A percentile compares a stretch with the other conserved stretches of the same genome.
Conservation (phyloP, 2,113 vertebrate species). For the Periophthalmus modestus region DNA sequence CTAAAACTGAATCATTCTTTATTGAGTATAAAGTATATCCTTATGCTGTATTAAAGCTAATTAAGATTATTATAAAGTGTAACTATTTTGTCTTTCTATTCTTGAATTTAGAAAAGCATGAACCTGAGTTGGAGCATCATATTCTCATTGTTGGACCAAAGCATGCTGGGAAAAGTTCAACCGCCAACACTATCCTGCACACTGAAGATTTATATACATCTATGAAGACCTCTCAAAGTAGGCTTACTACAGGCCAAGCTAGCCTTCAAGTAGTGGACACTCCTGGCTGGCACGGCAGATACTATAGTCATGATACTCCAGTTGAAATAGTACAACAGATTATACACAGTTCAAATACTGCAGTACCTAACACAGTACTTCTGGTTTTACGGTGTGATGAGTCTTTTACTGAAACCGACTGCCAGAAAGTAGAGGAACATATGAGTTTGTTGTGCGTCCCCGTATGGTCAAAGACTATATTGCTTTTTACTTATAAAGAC, state of each 20-base stretch:
- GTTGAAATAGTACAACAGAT: conserved; percentile 22
- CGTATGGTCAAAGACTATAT: conserved; percentile 25
- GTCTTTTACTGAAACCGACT: conserved; percentile 46
- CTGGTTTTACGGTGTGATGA: conserved; percentile 49
- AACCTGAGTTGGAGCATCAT: background rate
- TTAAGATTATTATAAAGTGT: no score
- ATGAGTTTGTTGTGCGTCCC: conserved; percentile 27
- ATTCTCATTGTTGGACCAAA: conserved; percentile 44
- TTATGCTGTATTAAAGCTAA: no score
- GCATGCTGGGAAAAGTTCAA: conserved; percentile 47
- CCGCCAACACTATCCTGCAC: conserved; percentile 35
- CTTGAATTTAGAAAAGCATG: background rate
- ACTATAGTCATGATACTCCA: conserved; percentile 40
- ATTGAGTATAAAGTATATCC: no score
- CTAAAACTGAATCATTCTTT: no score
- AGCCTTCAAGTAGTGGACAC: conserved; percentile 33
- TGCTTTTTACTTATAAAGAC: conserved; percentile 56
- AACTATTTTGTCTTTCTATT: background rate
- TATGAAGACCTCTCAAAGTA: conserved; percentile 1
- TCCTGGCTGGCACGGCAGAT: conserved; percentile 57
- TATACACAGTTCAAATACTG: conserved; percentile 4
- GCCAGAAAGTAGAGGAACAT: conserved; percentile 28
- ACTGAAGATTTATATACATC: conserved; percentile 23
- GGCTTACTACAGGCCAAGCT: background rate
- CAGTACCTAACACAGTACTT: conserved; percentile 29